Evolutionary conservation across 1,140 invertebrate species (phyloP).

Genomic region (Alviniconcha marisindica): DNA sequence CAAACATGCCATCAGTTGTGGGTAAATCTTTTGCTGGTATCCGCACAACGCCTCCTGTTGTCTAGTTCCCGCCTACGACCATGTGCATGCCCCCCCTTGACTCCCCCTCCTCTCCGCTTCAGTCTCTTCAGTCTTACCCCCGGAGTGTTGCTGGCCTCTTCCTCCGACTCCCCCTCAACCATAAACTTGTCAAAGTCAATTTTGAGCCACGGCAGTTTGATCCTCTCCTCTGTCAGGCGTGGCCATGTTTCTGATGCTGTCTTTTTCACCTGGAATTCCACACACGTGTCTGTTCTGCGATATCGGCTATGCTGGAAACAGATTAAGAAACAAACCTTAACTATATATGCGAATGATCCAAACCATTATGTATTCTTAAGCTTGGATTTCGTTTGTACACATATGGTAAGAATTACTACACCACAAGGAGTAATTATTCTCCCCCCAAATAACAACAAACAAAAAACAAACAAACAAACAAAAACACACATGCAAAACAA

Average conservation of each 20-base stretch:
- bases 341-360: neutral
- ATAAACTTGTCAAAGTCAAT: slow-evolving; percentile 92
- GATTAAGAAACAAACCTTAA: neutral
- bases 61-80: too few relatives aligned
- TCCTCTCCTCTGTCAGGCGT: slow-evolving; percentile 84
- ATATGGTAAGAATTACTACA: neutral
- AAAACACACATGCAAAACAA: neutral
- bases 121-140: too few relatives aligned
- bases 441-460: neutral
- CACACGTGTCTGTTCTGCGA: slow-evolving; percentile 84
- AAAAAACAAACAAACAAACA: neutral
- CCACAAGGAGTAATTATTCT: neutral
- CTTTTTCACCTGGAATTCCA: slow-evolving; percentile 88
- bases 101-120: too few relatives aligned
- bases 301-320: slow-evolving; percentile 77
- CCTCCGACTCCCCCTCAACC: slow-evolving; percentile 78
- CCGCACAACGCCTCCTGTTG: too few relatives aligned
- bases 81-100: too few relatives aligned
- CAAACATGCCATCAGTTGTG: too few relatives aligned
- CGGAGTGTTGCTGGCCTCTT: slow-evolving; percentile 8
- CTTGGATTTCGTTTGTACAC: neutral
- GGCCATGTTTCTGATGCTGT: slow-evolving; percentile 86
- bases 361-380: too few relatives aligned
- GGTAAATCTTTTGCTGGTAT: too few relatives aligned
- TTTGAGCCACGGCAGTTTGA: slow-evolving; percentile 93